These are phyloP conservation scores for Brachyopa scutellaris DNA, from an alignment of 2,888 invertebrate species.

Conservation along the genomic window DNA sequence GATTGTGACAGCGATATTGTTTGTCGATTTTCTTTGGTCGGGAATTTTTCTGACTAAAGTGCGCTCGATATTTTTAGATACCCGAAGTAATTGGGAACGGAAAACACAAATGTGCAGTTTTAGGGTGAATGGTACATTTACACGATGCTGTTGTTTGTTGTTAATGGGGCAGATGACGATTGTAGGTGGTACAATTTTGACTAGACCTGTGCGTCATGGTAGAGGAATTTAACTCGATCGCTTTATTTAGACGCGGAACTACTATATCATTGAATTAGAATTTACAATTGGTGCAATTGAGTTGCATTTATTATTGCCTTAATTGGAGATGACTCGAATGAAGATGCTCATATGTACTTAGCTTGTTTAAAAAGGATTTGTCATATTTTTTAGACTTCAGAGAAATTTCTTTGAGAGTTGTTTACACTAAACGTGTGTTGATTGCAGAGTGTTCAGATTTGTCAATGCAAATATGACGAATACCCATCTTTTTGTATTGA, in stretches of 20 bases:
- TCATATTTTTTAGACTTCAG: too few species aligned
- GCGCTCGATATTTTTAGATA: constrained; percentile 20
- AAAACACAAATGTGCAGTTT: constrained; percentile 16
- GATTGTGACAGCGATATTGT: constrained; percentile 28
- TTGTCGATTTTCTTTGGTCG: constrained; percentile 4
- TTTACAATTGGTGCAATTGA: constrained; percentile 50
- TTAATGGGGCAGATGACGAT: constrained; percentile 40
- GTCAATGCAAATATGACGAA: too few species aligned
- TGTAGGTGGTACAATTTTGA: constrained; percentile 36
- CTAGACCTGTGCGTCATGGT: constrained; percentile 48
- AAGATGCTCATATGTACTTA: too few species aligned
- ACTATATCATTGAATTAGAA: constrained; percentile 48
- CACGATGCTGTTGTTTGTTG: constrained; percentile 16
- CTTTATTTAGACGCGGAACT: constrained; percentile 48
- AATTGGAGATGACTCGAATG: too few species aligned
- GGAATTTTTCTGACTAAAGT: neutral
- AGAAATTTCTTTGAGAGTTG: too few species aligned
- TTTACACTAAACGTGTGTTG: too few species aligned
- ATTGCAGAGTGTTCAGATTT: too few species aligned
- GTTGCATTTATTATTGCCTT: neutral
- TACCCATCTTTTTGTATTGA: too few species aligned
- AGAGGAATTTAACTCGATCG: constrained; percentile 30
- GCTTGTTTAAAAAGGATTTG: too few species aligned
- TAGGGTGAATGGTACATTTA: constrained; percentile 36
- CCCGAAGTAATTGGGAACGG: neutral